Base-by-base conservation (phyloP, 2,888 invertebrate genomes). In the Leuctra nigra region DNA sequence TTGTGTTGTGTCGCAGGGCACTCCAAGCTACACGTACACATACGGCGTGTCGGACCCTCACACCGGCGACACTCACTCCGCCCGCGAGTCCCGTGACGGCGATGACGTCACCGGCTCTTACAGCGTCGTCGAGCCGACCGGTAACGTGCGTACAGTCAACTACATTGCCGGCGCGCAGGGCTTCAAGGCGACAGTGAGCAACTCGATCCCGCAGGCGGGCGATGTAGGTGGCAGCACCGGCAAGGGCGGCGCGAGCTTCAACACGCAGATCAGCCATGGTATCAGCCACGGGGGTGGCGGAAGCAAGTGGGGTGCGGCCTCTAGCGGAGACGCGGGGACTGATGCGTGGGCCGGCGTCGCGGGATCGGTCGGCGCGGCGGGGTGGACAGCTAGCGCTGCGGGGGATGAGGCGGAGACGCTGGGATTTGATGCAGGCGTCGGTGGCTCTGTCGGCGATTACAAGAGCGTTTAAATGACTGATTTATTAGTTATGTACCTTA, bases 121-220 rank as follows among this genome's bases (percentile, higher is more conserved):
- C 44, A 44, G 44, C 44, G 13, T 44, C 23, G 23, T 44, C 20
- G 44, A 44, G 44, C 44, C 44, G 23, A 44, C 44, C 23, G 44
- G 44, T 2, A 44, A 44, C 44, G 23, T 44, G 2, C 44, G 44
- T 20, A 44, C 44, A 3, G 44, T 44, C 44, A 18, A 6, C 23
- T 44, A 44, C 23, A 23, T 44, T 11, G 44, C 44, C 44, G 44
- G 44, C 22, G 23, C 20, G 44, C 22, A 23, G 4, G 44, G 44
- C 23, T 44, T 44, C 44, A 20, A n/a, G 1, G 44, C 44, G 2
- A 44, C 44, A 1, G 44, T 44, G 11, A 44, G 20, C 44, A 44
- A 44, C 44, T 44, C 44, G 22, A 44, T 44, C 23, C 44, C 44
- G 7, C 44, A 44, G 44, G 44, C 23, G n/a, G n/a, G 7, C 16